Percentiles rank a stretch among this genome's conserved stretches.
Evolutionary conservation across 2,888 invertebrate genomes (phyloP).

Genomic region (Cephus pygmeus): DNA sequence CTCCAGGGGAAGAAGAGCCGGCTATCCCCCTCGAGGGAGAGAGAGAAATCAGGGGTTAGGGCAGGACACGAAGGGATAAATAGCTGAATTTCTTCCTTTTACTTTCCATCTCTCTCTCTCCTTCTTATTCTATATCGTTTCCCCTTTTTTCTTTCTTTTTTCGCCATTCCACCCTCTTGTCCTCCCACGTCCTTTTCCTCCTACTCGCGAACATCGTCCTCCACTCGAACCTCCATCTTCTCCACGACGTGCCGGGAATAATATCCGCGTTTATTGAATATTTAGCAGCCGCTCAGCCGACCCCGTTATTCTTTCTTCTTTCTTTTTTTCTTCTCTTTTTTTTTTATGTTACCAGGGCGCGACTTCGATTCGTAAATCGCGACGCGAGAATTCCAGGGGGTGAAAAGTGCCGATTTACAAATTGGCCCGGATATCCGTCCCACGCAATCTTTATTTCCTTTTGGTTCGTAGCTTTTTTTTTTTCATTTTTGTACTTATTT

Average conservation of each 20-base stretch:
- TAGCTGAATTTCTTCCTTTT: constrained; percentile 29
- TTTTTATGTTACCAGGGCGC: background rate
- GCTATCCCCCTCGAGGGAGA: no score
- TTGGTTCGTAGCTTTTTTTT: background rate
- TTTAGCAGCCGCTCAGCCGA: constrained; percentile 52
- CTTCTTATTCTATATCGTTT: background rate
- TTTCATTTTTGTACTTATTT: background rate
- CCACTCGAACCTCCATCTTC: constrained; percentile 23
- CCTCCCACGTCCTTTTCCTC: constrained; percentile 13
- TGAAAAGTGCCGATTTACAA: background rate
- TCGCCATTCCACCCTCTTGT: constrained; percentile 19
- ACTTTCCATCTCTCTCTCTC: constrained; percentile 11
- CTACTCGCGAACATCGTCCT: constrained; percentile 12
- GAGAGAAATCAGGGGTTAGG: constrained; percentile 7
- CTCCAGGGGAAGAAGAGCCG: background rate
- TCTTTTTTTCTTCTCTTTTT: constrained; percentile 9
- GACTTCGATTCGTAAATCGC: constrained; percentile 41
- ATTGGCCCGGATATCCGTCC: background rate
- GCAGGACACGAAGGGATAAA: constrained; percentile 46
- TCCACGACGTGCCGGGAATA: constrained; percentile 60
- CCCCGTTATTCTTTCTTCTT: constrained; percentile 29
- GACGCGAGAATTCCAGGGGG: background rate
- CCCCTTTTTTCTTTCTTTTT: constrained; percentile 18
- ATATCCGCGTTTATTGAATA: constrained; percentile 64
- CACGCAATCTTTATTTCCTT: background rate